phyloP scores from a whole-genome alignment of 2,113 vertebrate genomes.

The Oryzias curvinotus region DNA sequence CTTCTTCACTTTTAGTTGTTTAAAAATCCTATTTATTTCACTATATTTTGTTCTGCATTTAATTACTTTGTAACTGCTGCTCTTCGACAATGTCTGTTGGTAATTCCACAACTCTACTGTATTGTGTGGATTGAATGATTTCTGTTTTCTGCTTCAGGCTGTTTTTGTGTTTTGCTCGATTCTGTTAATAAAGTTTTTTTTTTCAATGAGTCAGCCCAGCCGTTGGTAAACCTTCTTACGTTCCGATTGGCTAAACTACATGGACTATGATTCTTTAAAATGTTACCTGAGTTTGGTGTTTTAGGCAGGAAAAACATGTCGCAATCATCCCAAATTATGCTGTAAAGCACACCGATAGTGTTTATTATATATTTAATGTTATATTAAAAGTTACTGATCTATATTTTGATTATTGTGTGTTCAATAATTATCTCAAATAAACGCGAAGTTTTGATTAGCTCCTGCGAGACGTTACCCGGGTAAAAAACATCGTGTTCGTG shows the following conservation, averaged over 20 bases:
- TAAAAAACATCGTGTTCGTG: fast-evolving
- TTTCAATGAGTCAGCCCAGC: too few relatives aligned
- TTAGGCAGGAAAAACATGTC: not conserved
- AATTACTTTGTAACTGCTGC: too few relatives aligned
- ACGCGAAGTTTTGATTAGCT: fast-evolving
- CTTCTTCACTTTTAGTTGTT: too few relatives aligned
- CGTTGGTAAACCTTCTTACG: not conserved
- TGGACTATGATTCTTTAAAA: fast-evolving
- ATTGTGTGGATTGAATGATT: too few relatives aligned
- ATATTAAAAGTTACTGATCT: too few relatives aligned
- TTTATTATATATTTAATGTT: not conserved
- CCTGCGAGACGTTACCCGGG: conserved; percentile 17
- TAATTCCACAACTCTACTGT: too few relatives aligned
- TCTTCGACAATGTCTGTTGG: too few relatives aligned
- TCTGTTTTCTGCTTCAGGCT: too few relatives aligned
- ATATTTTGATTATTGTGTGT: fast-evolving
- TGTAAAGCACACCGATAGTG: fast-evolving
- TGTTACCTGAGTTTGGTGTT: fast-evolving
- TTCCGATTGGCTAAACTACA: conserved; percentile 36
- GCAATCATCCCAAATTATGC: not conserved
- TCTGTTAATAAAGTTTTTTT: too few relatives aligned
- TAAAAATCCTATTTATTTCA: too few relatives aligned
- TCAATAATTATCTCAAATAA: fast-evolving
- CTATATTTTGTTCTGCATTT: too few relatives aligned
- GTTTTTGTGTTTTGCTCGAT: too few relatives aligned